phyloP scores from a whole-genome alignment of 2,888 invertebrate genomes.

The Listrodromus nycthemerus region DNA sequence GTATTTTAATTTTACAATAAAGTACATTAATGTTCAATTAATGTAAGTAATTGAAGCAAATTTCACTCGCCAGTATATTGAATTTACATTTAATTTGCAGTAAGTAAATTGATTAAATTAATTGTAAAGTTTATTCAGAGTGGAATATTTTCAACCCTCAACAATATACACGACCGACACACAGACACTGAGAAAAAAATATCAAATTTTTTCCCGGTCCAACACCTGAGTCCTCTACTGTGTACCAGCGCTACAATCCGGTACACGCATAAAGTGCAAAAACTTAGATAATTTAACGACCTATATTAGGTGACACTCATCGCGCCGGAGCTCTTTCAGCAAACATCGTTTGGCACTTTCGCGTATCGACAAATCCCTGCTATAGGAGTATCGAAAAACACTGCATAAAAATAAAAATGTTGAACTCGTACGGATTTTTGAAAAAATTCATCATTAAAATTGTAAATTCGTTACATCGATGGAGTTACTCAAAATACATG shows the following conservation, averaged over 20 bases:
- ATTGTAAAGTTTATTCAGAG: no score
- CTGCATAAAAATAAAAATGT: background rate
- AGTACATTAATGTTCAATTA: no score
- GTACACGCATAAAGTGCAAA: background rate
- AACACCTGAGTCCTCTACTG: background rate
- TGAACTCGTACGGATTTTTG: background rate
- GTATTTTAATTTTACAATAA: no score
- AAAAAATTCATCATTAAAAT: background rate
- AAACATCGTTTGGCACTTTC: conserved; percentile 44
- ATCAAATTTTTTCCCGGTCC: background rate
- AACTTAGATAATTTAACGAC: background rate
- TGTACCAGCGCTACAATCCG: background rate
- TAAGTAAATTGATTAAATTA: no score
- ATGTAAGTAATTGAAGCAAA: no score
- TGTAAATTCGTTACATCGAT: background rate
- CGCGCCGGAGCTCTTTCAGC: conserved; percentile 13
- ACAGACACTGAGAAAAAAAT: background rate
- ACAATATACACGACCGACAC: no score
- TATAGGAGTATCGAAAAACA: conserved; percentile 34
- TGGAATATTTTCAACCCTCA: no score
- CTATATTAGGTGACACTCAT: conserved; percentile 24
- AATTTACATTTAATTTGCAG: no score
- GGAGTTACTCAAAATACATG: background rate
- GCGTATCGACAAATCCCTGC: conserved; percentile 22
- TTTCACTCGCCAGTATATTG: no score